Conservation (phyloP, 2,797 vertebrate species). For the Ficedula albicollis region DNA sequence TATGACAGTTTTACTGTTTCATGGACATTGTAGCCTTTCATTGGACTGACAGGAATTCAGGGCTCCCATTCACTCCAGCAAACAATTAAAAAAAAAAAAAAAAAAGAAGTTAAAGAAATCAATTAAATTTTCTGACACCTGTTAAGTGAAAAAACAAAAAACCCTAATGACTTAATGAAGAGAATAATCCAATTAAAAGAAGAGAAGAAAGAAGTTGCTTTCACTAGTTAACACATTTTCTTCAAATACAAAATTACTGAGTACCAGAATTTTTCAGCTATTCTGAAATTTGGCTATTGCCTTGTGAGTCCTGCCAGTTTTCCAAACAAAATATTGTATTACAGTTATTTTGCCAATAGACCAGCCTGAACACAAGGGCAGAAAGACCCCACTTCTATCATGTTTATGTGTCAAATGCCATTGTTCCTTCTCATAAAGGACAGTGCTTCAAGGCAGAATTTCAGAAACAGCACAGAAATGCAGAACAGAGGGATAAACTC, state of each 20-base stretch:
- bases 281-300: not conserved
- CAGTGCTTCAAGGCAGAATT: not conserved
- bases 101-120: not conserved
- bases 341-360: not conserved
- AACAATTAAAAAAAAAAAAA: not conserved
- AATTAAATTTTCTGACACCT: not conserved
- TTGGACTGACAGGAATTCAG: not conserved
- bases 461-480: not conserved
- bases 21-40: not conserved
- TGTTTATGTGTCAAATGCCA: not conserved
- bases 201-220: not conserved
- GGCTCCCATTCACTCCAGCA: not conserved
- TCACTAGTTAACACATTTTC: not conserved
- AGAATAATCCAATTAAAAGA: not conserved
- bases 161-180: not conserved
- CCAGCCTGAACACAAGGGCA: not conserved
- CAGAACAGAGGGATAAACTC: not conserved
- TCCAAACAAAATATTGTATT: not conserved
- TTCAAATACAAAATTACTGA: not conserved
- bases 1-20: not conserved
- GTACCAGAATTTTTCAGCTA: not conserved
- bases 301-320: not conserved
- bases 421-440: not conserved
- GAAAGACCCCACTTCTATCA: not conserved
- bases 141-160: not conserved